phyloP scores from a whole-genome alignment of 2,888 invertebrate genomes.

The Coleophora deauratella region DNA sequence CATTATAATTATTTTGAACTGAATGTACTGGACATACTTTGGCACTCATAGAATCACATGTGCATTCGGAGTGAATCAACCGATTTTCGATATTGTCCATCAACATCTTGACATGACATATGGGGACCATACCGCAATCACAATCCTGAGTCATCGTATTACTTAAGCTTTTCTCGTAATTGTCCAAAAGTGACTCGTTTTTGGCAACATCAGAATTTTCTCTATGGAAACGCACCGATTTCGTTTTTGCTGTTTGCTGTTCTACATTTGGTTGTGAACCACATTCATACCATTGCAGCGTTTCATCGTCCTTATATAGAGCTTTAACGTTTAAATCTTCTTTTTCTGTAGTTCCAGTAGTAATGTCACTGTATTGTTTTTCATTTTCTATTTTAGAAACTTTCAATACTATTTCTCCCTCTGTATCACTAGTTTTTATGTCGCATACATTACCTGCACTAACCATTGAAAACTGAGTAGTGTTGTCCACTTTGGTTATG shows the following conservation, averaged over 20 bases:
- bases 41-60: conserved; percentile 47
- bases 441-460: conserved; percentile 10
- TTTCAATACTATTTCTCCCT: conserved; percentile 30
- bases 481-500: not conserved
- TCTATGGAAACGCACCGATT: conserved; percentile 29
- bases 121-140: conserved; percentile 50
- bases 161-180: conserved; percentile 11
- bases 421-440: conserved; percentile 17
- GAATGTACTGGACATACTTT: conserved; percentile 55
- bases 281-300: conserved; percentile 25
- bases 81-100: conserved; percentile 54
- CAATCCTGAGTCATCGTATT: conserved; percentile 25
- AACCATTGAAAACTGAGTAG: not conserved
- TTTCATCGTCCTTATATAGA: conserved; percentile 17
- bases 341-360: conserved; percentile 26
- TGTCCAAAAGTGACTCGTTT: conserved; percentile 13
- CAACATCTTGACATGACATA: conserved; percentile 64
- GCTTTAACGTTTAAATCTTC: conserved; percentile 16
- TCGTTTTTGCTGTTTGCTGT: conserved; percentile 6
- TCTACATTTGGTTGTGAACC: conserved; percentile 8
- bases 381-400: conserved; percentile 19
- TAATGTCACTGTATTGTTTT: conserved; percentile 16
- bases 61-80: conserved; percentile 43
- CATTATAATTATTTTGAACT: not conserved
- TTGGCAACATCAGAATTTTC: conserved; percentile 10